Conservation (phyloP, 2,797 vertebrate species). For the Cuniculus paca region DNA sequence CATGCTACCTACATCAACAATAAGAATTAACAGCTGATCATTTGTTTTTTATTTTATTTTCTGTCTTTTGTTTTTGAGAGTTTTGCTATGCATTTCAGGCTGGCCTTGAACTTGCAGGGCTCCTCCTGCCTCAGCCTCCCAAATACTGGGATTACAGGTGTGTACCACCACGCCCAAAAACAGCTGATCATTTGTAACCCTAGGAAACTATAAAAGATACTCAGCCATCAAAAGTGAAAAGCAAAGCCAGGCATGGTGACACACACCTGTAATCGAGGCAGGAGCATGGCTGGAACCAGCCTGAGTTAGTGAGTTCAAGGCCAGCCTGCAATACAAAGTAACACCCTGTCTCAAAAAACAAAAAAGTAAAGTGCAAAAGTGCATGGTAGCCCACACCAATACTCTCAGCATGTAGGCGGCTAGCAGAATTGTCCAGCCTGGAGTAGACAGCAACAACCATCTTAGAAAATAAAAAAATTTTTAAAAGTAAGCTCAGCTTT, state of each 20-base stretch:
- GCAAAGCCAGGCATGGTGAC: neutral
- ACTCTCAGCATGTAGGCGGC: neutral
- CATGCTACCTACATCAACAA: neutral
- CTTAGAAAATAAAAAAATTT: neutral
- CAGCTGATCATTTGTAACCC: neutral
- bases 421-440: neutral
- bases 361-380: conserved; percentile 17
- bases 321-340: too few relatives aligned
- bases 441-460: neutral
- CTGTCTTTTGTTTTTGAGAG: too few relatives aligned
- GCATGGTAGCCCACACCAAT: neutral
- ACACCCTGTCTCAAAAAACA: too few relatives aligned
- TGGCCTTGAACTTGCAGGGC: too few relatives aligned
- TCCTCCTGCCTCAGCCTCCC: too few relatives aligned
- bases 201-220: neutral
- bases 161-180: neutral
- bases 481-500: conserved; percentile 4
- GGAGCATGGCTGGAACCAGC: too few relatives aligned
- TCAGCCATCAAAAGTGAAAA: conserved; percentile 48
- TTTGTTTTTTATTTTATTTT: neutral
- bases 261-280: neutral
- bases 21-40: neutral
- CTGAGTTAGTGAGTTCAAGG: too few relatives aligned
- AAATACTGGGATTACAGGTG: too few relatives aligned
- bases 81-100: too few relatives aligned